A percentile compares a stretch with the other conserved stretches of the same genome.
Conservation (phyloP, 2,797 vertebrate species). For the Diplodus sargus region DNA sequence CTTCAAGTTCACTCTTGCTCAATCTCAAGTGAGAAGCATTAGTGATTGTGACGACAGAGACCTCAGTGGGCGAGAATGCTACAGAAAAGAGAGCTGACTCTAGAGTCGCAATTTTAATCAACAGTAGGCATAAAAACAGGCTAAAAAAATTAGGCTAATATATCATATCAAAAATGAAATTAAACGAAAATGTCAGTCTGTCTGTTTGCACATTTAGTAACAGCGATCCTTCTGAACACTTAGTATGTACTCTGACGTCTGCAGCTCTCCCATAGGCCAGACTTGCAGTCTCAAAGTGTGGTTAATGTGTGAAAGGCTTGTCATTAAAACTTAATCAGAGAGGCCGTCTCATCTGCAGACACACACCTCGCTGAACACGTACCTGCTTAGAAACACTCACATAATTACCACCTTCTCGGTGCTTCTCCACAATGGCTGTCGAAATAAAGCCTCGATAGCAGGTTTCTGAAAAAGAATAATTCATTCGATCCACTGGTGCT, state of each 20-base stretch:
- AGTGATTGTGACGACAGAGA: no score
- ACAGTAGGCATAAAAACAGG: no score
- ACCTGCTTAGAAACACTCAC: constrained; percentile 5
- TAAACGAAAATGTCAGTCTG: no score
- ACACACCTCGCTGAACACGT: constrained; percentile 16
- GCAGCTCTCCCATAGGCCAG: constrained; percentile 43
- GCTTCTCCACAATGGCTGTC: constrained; percentile 49
- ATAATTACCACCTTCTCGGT: constrained; percentile 17
- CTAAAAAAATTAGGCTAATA: no score
- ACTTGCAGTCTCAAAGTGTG: constrained; percentile 67
- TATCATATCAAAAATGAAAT: no score
- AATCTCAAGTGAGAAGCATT: no score
- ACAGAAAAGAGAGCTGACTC: no score
- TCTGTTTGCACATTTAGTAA: not conserved
- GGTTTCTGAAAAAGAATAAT: constrained; percentile 39
- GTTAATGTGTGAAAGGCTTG: constrained; percentile 68
- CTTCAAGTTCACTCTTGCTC: no score
- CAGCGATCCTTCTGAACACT: constrained; percentile 21
- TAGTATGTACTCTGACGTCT: constrained; percentile 51
- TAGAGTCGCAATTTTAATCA: no score
- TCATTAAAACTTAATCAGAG: constrained; percentile 72
- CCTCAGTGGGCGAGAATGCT: no score
- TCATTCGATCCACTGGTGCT: constrained; percentile 30
- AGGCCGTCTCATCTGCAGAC: constrained; percentile 32
- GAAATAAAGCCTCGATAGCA: constrained; percentile 40